phyloP scores from a whole-genome alignment of 2,797 vertebrate species.

The Gymnodraco acuticeps region DNA sequence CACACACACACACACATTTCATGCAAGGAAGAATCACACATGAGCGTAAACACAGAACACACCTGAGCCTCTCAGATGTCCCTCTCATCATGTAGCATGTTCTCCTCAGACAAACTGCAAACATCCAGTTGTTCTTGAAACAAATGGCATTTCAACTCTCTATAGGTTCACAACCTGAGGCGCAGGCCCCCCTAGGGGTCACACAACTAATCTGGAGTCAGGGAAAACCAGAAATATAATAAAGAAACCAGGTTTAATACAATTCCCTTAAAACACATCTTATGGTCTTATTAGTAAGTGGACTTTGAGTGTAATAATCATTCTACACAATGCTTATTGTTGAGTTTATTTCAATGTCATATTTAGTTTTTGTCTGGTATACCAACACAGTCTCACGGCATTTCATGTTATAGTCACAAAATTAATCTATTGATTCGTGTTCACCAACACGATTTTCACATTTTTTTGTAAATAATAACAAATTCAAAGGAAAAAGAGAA shows the following conservation, averaged over 20 bases:
- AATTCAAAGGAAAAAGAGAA: too few relatives aligned
- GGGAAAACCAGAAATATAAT: background rate
- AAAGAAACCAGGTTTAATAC: background rate
- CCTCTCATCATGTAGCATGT: slow-evolving; percentile 12
- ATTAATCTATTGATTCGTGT: too few relatives aligned
- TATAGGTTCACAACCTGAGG: slow-evolving; percentile 3
- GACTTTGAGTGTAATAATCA: too few relatives aligned
- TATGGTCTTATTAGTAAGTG: background rate
- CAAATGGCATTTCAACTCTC: background rate
- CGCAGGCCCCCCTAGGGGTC: background rate
- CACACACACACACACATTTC: slow-evolving; percentile 20
- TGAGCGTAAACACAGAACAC: slow-evolving; percentile 37
- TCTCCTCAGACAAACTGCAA: slow-evolving; percentile 7
- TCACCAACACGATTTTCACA: too few relatives aligned
- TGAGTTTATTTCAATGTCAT: too few relatives aligned
- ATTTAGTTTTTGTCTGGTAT: too few relatives aligned
- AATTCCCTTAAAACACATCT: background rate
- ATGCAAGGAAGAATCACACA: slow-evolving; percentile 27
- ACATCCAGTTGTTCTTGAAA: slow-evolving; percentile 13
- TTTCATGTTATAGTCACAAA: too few relatives aligned
- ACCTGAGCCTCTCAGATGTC: slow-evolving; percentile 50
- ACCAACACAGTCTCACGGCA: too few relatives aligned
- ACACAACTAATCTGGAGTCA: background rate
- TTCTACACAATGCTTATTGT: background rate
- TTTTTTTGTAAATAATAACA: too few relatives aligned